Percentiles rank a stretch among this genome's conserved stretches.
Conservation (phyloP, 1,140 invertebrate species). For the roundworm (Caenorhabditis elegans) region WBcel235 BX284603.4:6908501-6909000, state of each 20-base stretch:
- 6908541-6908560: too few relatives aligned
- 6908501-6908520: too few relatives aligned
- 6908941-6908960: too few relatives aligned
- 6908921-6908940: too few relatives aligned
- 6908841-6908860: neutral
- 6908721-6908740: slow-evolving; percentile 17
- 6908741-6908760: neutral
- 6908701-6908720: neutral
- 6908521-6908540: too few relatives aligned
- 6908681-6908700: slow-evolving; percentile 1
- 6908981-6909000: too few relatives aligned
- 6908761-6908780: neutral
- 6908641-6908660: neutral
- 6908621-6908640: neutral
- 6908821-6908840: neutral
- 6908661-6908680: neutral
- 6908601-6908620: slow-evolving; percentile 24
- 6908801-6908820: neutral
- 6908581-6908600: too few relatives aligned
- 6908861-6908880: too few relatives aligned
- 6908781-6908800: slow-evolving; percentile 24
- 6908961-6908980: too few relatives aligned
- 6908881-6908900: too few relatives aligned
- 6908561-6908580: too few relatives aligned
- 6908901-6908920: too few relatives aligned